Evolutionary conservation across 2,113 vertebrate genomes (phyloP), one percentile per base, ranked within the genome.

Genomic region (Cyanoramphus novaezelandiae): DNA sequence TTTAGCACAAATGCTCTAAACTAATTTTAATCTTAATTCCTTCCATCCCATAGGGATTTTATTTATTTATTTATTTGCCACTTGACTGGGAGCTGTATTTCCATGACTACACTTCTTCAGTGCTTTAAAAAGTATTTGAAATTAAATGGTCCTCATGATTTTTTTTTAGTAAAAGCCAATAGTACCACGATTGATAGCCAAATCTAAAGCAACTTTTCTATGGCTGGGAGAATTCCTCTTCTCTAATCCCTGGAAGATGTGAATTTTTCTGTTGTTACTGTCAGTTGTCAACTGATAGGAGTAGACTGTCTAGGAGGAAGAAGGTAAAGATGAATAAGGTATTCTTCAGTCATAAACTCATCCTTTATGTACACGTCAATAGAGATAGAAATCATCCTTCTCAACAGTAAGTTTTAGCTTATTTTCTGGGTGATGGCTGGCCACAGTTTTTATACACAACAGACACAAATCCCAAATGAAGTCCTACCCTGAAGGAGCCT

Each of bases 21-120:
- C 1, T 11, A 88, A 64, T 88, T 90, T 95, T 41, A 80, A 81
- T 86, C 85, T 84, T 75, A 86, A 90, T 94, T 95, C 43, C 55
- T 68, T 88, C 55, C 67, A 49, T 71, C 37, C 43, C 67, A n/a
- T 12, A 43, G 46, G 71, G 44, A n/a, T 72, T 72, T 78, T n/a
- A 7, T 39, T 72, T 83, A 71, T 71, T 39, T 41, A n/a, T 57
- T 50, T 39, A 52, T 57, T 49, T 18, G 18, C 29, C 37, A 33
- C 81, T 75, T 86, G 55, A 57, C 57, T 85, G 50, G 70, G 67
- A 79, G 50, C 77, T 84, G 3, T 79, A 86, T 92, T 92, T 94
- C 57, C 39, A 35, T 9, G 8, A 79, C 25, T 57, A 28, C 14
- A 16, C 28, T 83, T 75, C 33, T 88, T 57, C 78, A 82, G 72